Evolutionary conservation across 2,797 vertebrate genomes (phyloP), one percentile per base, ranked within the genome.

Genomic region (Clarias laeviceps): DNA sequence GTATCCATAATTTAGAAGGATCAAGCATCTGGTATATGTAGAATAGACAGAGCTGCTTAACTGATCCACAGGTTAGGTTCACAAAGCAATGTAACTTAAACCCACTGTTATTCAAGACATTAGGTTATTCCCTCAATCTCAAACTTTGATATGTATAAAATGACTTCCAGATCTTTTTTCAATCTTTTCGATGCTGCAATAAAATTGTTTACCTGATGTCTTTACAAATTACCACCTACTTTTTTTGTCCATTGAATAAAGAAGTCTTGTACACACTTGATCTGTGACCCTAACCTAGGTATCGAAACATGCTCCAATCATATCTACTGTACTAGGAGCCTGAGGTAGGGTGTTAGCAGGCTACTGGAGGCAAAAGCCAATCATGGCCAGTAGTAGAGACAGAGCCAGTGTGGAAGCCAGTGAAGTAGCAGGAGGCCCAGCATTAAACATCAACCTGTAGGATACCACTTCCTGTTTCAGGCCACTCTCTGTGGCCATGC

Each of bases 381-480:
- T 90, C 4, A 87, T 73, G 29, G 95, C 93, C 68, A 96, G 90
- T 84, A 95, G 91, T 59, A 95, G 87, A 34, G 94, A 94, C 27
- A 90, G 90, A 81, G 91, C 94, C 78, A 95, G 59, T 82, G 93
- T 93, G 89, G 92, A 93, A 85, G 91, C 90, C 37, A 93, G 76
- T 0, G 94, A 94, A 86, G 93, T 91, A 14, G 92, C 91, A 81
- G 93, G 88, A 40, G 88, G 89, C 70, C 93, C 88, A 27, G 92
- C 89, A 18, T 93, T 90, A 73, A 95, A 94, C 27, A 94, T 90
- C 91, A 97, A 92, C 91, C 93, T 92, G 87, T 95, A 96, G 83
- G 94, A 95, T 76, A 95, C 94, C 2, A 97, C 93, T 90, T 96
- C 96, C 91, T 96, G 94, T 87, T 94, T 94, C 88, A 95, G 94